Conservation (phyloP, 2,888 invertebrate species). For the Anthophora plumipes region DNA sequence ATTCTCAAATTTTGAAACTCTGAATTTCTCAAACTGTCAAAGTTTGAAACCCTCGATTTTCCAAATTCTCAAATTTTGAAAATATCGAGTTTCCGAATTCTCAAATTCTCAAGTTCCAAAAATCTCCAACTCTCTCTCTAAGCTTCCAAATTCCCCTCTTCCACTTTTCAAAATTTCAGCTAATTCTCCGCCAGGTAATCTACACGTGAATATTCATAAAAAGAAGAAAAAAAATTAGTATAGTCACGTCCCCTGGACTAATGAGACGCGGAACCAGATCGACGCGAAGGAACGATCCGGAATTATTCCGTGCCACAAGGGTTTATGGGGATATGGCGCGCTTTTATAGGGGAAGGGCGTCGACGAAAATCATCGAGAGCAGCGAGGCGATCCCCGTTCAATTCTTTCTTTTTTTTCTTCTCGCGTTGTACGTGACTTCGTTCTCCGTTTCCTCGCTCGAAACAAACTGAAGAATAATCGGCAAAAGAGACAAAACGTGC, state of each 20-base stretch:
- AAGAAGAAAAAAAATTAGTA: background rate
- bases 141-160: background rate
- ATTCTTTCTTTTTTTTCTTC: conserved; percentile 12
- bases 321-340: background rate
- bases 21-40: rapidly evolving
- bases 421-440: conserved; percentile 43
- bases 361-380: conserved; percentile 25
- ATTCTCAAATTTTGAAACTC: background rate
- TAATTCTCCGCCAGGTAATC: background rate
- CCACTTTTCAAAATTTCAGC: no score
- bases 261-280: background rate
- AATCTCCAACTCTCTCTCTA: no score
- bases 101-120: no score
- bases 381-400: conserved; percentile 9
- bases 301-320: conserved; percentile 5
- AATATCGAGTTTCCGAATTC: background rate
- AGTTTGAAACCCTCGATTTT: no score
- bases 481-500: conserved; percentile 61
- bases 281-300: background rate
- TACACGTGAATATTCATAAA: no score
- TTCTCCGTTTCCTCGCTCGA: conserved; percentile 52
- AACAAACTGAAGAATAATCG: conserved; percentile 66
- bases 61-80: background rate
- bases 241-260: background rate
- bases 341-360: conserved; percentile 19